These are phyloP conservation scores for Gyps fulvus DNA, from an alignment of 2,113 vertebrate genomes.

Conservation along the genomic window DNA sequence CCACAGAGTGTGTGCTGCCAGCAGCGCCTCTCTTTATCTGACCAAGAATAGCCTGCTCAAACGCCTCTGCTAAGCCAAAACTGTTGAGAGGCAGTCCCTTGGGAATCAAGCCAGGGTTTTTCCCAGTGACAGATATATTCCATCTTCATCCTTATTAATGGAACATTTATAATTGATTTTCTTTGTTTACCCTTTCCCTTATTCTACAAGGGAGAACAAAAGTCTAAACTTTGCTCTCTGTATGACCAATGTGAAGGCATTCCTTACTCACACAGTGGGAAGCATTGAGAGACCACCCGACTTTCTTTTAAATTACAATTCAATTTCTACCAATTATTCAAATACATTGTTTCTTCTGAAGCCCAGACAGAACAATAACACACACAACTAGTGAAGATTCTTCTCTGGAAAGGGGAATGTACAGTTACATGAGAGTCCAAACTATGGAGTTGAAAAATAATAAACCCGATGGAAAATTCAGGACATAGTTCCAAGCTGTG, in stretches of 20 bases:
- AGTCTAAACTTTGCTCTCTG: neutral
- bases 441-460: neutral
- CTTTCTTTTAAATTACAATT: neutral
- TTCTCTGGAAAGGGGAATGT: neutral
- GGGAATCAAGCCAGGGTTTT: slow-evolving; percentile 10
- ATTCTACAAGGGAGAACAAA: neutral
- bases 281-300: neutral
- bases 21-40: slow-evolving; percentile 1
- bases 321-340: neutral
- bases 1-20: neutral
- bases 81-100: neutral
- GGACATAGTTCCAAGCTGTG: neutral
- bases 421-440: neutral
- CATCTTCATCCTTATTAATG: slow-evolving; percentile 3
- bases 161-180: slow-evolving; percentile 11
- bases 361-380: neutral
- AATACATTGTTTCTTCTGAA: neutral
- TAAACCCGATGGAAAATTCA: neutral
- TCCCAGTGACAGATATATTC: slow-evolving; percentile 25
- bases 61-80: neutral
- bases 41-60: slow-evolving; percentile 1
- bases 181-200: slow-evolving; percentile 13
- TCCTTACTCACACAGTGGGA: neutral
- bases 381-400: neutral
- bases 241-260: neutral